A percentile compares a stretch with the other conserved stretches of the same genome.
These are phyloP conservation scores for Parotocinclus haroldoi DNA, from an alignment of 2,797 vertebrate species.

Conservation along the genomic window DNA sequence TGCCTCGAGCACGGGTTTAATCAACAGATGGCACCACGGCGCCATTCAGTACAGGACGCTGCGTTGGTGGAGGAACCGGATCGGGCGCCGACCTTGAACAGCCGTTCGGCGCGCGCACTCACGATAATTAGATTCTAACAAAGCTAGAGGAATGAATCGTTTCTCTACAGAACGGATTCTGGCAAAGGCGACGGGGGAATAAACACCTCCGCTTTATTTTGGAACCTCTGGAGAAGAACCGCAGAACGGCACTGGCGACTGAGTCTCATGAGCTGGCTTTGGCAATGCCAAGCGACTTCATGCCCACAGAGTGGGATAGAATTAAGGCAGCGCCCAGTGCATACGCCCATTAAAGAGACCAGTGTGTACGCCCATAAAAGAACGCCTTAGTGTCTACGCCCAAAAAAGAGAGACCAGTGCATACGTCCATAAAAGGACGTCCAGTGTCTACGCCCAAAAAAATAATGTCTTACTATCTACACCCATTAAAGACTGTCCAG, in stretches of 20 bases:
- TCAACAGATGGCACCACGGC: conserved; percentile 9
- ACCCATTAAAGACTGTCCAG: conserved; percentile 35
- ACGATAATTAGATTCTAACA: conserved; percentile 27
- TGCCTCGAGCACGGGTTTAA: neutral
- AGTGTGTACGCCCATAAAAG: conserved; percentile 35
- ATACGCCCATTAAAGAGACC: neutral
- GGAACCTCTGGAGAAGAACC: neutral
- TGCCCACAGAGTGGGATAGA: too few relatives aligned
- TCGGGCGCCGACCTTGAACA: conserved; percentile 25
- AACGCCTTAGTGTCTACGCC: conserved; percentile 30
- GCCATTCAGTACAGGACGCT: too few relatives aligned
- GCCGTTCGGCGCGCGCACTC: conserved; percentile 22
- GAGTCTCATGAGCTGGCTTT: conserved; percentile 49
- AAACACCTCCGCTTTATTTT: neutral
- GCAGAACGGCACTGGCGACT: neutral
- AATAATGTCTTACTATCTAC: too few relatives aligned
- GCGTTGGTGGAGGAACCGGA: conserved; percentile 11
- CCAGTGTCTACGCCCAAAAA: conserved; percentile 16
- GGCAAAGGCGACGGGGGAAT: neutral
- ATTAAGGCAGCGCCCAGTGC: conserved; percentile 39
- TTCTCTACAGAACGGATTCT: conserved; percentile 16
- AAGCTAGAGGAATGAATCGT: neutral
- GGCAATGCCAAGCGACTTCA: conserved; percentile 50
- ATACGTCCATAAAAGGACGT: conserved; percentile 28
- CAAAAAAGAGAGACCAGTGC: conserved; percentile 19